These are phyloP conservation scores for Campylomormyrus numenius DNA, from an alignment of 2,113 vertebrate genomes.

Conservation along the genomic window DNA sequence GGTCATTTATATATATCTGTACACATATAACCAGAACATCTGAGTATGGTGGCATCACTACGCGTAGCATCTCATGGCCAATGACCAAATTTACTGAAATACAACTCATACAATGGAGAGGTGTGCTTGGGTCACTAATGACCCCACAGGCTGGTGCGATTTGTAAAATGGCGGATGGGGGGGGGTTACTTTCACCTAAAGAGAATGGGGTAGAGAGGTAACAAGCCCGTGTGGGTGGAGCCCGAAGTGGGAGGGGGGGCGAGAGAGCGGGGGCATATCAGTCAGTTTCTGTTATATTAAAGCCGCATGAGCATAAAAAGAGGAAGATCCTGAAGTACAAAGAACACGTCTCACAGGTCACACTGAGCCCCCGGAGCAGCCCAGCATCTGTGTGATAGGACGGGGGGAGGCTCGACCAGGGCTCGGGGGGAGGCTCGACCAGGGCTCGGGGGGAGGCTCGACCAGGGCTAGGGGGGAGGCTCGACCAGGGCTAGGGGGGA, in stretches of 20 bases:
- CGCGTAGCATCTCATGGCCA: neutral
- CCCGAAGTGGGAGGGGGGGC: neutral
- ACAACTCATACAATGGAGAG: neutral
- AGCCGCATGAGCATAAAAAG: conserved; percentile 60
- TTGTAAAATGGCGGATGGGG: neutral
- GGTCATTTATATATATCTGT: neutral
- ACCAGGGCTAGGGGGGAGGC: too few relatives aligned
- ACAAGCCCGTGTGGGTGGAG: neutral
- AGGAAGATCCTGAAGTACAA: conserved; percentile 56
- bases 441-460: too few relatives aligned
- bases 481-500: too few relatives aligned
- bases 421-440: too few relatives aligned
- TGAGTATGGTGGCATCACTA: neutral
- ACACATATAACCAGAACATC: neutral
- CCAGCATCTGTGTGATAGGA: neutral
- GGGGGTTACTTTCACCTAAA: neutral
- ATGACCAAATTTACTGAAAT: neutral
- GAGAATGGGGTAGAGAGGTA: neutral
- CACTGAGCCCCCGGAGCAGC: conserved; percentile 26
- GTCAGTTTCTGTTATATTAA: conserved; percentile 35
- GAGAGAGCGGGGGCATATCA: neutral
- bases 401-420: neutral
- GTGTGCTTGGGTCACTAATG: neutral
- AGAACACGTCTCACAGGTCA: conserved; percentile 43
- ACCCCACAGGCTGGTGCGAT: neutral